Evolutionary conservation across 2,888 invertebrate species (phyloP), one percentile per base, ranked within the genome.

Genomic region (Pyrrhia umbra): DNA sequence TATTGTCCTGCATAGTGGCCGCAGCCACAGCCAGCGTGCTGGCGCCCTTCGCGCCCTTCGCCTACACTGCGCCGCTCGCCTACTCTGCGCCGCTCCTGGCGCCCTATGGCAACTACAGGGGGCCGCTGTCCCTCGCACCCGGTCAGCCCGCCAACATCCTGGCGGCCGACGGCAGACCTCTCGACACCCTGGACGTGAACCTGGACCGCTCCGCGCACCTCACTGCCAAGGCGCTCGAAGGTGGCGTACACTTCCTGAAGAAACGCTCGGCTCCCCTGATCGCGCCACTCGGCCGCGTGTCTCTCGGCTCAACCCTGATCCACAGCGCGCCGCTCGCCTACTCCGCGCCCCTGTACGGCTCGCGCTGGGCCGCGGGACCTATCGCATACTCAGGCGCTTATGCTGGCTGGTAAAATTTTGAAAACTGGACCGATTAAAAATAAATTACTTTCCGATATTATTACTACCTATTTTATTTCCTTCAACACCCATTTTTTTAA

Each of bases 1-100:
- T 96, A 90, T 95, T 96, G 93, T 96, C 95, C 85, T 96, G 96
- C 91, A 86, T 96, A 81, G 79, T 96, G 88, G 96, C 96, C 75
- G 91, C 95, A 76, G 96, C 94, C 77, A 92, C 94, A 66, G 96
- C 96, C 20, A 68, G 82, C 40, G 75, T 78, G 27, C 20, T 85
- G 2, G 59, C 58, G 6, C 75, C 75, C 5, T 57, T 72, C 56
- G 68, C 81, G 18, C 80, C 85, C 6, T 21, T 78, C 23, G 82
- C 84, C 6, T 82, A 80, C 68, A 50, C 72, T 45, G 61, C 79
- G 20, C 75, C 57, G 21, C 68, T 82, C 81, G 62, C 51, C 45
- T 66, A 69, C 8, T 45, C 63, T 13, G 70, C 66, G 42, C 76
- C 89, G 0, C 45, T 85, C 15, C 46, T 85, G 56, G 72, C 85